Evolutionary conservation across 2,113 vertebrate genomes (phyloP), one percentile per base, ranked within the genome.

Genomic region (Pimephales promelas): DNA sequence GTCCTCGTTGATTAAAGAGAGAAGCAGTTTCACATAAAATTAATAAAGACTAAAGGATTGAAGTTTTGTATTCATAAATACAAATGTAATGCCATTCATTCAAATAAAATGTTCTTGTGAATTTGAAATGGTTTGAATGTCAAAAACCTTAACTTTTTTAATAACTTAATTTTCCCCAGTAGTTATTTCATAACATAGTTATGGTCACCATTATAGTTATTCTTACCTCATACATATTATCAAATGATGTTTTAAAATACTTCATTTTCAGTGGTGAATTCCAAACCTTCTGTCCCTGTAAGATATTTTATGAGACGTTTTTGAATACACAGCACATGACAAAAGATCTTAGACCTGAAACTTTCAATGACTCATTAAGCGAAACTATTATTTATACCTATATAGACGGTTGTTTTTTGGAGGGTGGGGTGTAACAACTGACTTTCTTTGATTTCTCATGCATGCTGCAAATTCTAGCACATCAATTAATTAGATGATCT

Each of bases 401-500:
- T 79, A 79, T 79, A 79, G 78, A 79, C 78, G 18, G 43, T 49
- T 52, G 78, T 66, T 79, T 66, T 79, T 66, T 66, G 18, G n/a
- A 24, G 56, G 56, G 36, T 45, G 56, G 43, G 59, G 57, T 61
- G n/a, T 49, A 28, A 16, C 76, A 26, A 43, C 16, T 11, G 28
- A 18, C 14, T 74, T 40, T 61, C 86, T 84, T 82, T 85, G 79
- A 89, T 87, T 84, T 84, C 59, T 59, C 24, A 28, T 28, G 28
- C 16, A 79, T 45, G 76, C 43, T 66, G 78, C 40, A 79, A 61
- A 79, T 79, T 49, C 43, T 74, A 52, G 72, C 72, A 74, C 72
- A 74, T 74, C 72, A 74, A 36, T 75, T 68, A 84, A 83, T 84
- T 86, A 89, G 73, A 72, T 62, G 73, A 79, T 86, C 81, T 80